phyloP scores from a whole-genome alignment of 2,797 vertebrate genomes.

The Adelosebastes latens region DNA sequence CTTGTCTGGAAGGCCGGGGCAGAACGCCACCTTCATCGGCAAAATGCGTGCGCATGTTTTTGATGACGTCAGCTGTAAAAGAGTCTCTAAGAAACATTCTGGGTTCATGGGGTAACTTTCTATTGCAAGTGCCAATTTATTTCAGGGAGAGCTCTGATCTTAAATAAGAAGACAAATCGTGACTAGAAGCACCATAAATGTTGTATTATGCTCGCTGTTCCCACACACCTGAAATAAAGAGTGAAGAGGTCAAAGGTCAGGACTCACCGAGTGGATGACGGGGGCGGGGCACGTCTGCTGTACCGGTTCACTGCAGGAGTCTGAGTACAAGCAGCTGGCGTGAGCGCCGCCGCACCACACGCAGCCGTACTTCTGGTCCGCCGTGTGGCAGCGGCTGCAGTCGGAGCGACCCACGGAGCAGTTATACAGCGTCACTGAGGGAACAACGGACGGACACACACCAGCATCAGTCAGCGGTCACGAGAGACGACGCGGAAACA shows the following conservation, averaged over 20 bases:
- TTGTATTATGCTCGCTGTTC: background rate
- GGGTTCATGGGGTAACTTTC: too few relatives aligned
- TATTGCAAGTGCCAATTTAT: too few relatives aligned
- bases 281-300: conserved; percentile 92
- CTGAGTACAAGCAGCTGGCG: conserved; percentile 87
- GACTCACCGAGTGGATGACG: conserved; percentile 90
- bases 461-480: background rate
- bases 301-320: conserved; percentile 86
- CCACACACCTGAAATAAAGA: background rate
- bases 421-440: conserved; percentile 93
- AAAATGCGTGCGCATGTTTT: too few relatives aligned
- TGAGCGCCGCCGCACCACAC: conserved; percentile 91
- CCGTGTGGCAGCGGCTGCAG: conserved; percentile 95
- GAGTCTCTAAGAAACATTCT: too few relatives aligned
- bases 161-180: background rate
- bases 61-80: too few relatives aligned
- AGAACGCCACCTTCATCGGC: too few relatives aligned
- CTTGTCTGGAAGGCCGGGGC: too few relatives aligned
- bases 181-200: background rate
- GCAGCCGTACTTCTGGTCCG: conserved; percentile 88
- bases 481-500: background rate
- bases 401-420: conserved; percentile 93
- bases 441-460: background rate
- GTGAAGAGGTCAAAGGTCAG: background rate
- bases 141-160: too few relatives aligned